Evolutionary conservation across 2,113 vertebrate species (phyloP).

Genomic region (Holacanthus passer): DNA sequence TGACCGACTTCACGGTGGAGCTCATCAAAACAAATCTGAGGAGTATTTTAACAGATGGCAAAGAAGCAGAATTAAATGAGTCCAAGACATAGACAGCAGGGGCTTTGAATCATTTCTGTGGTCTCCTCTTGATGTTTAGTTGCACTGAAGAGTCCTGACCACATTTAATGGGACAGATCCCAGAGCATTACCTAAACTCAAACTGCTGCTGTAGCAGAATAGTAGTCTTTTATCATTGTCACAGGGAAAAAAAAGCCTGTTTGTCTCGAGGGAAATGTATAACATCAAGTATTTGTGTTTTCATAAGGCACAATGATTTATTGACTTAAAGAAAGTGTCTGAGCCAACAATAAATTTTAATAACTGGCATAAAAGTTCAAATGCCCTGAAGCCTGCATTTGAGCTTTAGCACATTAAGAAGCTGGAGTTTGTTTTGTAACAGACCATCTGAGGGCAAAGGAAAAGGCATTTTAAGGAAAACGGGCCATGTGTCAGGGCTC

Average conservation of each 20-base stretch:
- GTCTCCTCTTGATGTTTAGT: slow-evolving; percentile 62
- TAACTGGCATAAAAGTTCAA: slow-evolving; percentile 14
- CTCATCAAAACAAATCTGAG: slow-evolving; percentile 46
- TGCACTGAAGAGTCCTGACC: slow-evolving; percentile 63
- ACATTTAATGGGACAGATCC: slow-evolving; percentile 66
- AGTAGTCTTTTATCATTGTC: slow-evolving; percentile 58
- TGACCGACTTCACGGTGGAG: slow-evolving; percentile 46
- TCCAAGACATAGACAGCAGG: slow-evolving; percentile 47
- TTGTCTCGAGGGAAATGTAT: slow-evolving; percentile 26
- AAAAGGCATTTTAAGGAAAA: slow-evolving; percentile 51
- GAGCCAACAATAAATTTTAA: slow-evolving; percentile 33
- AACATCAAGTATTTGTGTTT: slow-evolving; percentile 28
- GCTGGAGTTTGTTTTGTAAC: slow-evolving; percentile 37
- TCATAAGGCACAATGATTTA: slow-evolving; percentile 44
- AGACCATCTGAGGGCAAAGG: slow-evolving; percentile 40
- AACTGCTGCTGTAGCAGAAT: slow-evolving; percentile 67
- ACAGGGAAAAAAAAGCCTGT: slow-evolving; percentile 32
- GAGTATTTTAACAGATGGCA: slow-evolving; percentile 57
- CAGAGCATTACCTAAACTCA: slow-evolving; percentile 65
- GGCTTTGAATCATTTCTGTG: slow-evolving; percentile 69
- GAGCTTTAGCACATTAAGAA: slow-evolving; percentile 14
- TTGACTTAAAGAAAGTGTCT: slow-evolving; percentile 24
- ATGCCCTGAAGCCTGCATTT: not conserved
- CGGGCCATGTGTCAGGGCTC: slow-evolving; percentile 59
- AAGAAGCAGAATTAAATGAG: slow-evolving; percentile 40